Evolutionary conservation across 2,113 vertebrate genomes (phyloP).

Genomic region (Eupsittula cactorum): DNA sequence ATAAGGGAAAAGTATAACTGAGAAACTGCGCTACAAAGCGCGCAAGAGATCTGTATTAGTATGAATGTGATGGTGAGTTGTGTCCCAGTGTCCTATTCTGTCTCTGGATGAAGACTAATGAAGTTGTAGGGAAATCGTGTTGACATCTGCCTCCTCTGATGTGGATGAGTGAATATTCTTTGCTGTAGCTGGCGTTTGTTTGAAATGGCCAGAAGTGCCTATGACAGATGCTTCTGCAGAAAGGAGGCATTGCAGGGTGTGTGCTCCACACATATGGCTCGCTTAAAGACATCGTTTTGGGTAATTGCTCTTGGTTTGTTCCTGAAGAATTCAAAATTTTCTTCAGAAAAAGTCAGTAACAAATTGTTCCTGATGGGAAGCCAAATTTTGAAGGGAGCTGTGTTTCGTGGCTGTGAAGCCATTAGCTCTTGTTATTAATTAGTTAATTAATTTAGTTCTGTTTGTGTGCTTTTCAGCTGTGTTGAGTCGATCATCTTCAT

Average conservation of each 20-base stretch:
- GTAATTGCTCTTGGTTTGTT: not conserved
- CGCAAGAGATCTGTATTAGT: not conserved
- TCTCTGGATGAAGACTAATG: not conserved
- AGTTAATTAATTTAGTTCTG: not conserved
- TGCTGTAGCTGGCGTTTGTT: not conserved
- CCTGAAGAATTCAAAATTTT: not conserved
- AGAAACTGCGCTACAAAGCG: not conserved
- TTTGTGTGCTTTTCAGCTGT: not conserved
- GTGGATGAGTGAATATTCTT: not conserved
- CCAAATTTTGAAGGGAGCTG: not conserved
- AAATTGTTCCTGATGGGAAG: not conserved
- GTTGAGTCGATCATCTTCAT: not conserved
- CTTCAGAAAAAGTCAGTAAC: not conserved
- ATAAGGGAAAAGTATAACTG: not conserved
- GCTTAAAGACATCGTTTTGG: not conserved
- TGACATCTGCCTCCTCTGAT: not conserved
- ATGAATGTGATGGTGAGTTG: fast-evolving
- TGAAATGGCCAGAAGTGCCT: not conserved
- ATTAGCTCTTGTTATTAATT: not conserved
- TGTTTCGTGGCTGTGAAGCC: not conserved
- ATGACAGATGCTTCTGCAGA: not conserved
- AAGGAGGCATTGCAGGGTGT: not conserved
- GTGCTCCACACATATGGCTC: not conserved
- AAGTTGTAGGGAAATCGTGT: not conserved
- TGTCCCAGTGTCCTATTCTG: not conserved